Conservation (phyloP, 2,797 vertebrate species). For the Pygocentrus nattereri region DNA sequence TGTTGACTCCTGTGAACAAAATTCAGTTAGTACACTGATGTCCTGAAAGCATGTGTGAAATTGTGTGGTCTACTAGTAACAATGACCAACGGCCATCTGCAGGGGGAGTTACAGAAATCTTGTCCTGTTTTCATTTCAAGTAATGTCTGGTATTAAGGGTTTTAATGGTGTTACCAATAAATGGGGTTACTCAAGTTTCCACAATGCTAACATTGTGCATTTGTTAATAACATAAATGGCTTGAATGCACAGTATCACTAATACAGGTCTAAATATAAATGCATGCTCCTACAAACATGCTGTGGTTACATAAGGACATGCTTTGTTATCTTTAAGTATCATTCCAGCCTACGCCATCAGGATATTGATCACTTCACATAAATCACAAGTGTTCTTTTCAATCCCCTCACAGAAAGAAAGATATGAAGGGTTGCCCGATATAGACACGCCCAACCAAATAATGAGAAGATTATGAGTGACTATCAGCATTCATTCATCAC, state of each 20-base stretch:
- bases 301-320: constrained; percentile 7
- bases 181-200: not conserved
- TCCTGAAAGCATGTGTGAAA: too few species aligned
- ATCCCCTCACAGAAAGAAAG: constrained; percentile 4
- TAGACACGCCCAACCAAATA: constrained; percentile 35
- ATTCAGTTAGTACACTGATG: too few species aligned
- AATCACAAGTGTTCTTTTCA: constrained; percentile 17
- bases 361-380: constrained; percentile 20
- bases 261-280: not conserved
- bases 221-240: not conserved
- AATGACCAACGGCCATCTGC: not conserved
- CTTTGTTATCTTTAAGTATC: constrained; percentile 19
- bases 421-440: constrained; percentile 12
- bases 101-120: not conserved
- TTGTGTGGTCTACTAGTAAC: not conserved
- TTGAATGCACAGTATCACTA: not conserved
- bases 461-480: constrained; percentile 38
- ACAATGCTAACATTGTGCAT: not conserved
- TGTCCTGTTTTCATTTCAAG: not conserved
- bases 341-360: constrained; percentile 7
- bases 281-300: not conserved
- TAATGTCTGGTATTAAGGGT: not conserved
- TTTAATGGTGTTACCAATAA: not conserved
- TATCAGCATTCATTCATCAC: constrained; percentile 42
- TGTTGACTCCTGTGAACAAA: too few species aligned